phyloP scores from a whole-genome alignment of 2,797 vertebrate species.

The Kryptopterus vitreolus region DNA sequence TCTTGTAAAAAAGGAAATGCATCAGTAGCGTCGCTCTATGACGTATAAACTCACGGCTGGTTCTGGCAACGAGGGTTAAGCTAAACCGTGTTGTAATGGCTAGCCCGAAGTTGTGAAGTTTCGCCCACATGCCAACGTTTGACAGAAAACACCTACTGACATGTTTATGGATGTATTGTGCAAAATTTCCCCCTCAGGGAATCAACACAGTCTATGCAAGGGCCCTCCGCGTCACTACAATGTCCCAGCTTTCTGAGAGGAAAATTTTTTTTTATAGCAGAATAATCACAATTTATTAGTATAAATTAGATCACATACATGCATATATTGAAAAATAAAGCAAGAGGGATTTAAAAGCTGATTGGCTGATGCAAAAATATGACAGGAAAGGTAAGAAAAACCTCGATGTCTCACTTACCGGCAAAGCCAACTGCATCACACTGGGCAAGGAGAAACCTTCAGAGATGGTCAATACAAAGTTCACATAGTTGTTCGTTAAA shows the following conservation, averaged over 20 bases:
- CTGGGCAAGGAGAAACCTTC: slow-evolving; percentile 59
- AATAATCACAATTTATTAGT: neutral
- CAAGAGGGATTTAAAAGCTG: slow-evolving; percentile 6
- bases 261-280: neutral
- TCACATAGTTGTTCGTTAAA: slow-evolving; percentile 18
- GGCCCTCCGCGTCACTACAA: slow-evolving; percentile 27
- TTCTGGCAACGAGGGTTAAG: slow-evolving; percentile 18
- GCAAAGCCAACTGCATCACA: slow-evolving; percentile 53
- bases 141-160: neutral
- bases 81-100: neutral
- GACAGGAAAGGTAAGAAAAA: neutral
- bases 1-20: slow-evolving; percentile 10
- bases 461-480: slow-evolving; percentile 53
- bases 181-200: slow-evolving; percentile 40
- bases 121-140: slow-evolving; percentile 44
- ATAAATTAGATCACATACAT: neutral
- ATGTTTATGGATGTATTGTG: slow-evolving; percentile 25
- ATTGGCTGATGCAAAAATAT: neutral
- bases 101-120: slow-evolving; percentile 27
- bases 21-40: slow-evolving; percentile 15
- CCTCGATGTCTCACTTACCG: slow-evolving; percentile 52
- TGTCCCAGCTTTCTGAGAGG: neutral
- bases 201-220: slow-evolving; percentile 26
- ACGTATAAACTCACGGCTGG: neutral
- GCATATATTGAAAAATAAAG: slow-evolving; percentile 6